phyloP scores from a whole-genome alignment of 2,113 vertebrate species.

The Xyliphius kryptos region DNA sequence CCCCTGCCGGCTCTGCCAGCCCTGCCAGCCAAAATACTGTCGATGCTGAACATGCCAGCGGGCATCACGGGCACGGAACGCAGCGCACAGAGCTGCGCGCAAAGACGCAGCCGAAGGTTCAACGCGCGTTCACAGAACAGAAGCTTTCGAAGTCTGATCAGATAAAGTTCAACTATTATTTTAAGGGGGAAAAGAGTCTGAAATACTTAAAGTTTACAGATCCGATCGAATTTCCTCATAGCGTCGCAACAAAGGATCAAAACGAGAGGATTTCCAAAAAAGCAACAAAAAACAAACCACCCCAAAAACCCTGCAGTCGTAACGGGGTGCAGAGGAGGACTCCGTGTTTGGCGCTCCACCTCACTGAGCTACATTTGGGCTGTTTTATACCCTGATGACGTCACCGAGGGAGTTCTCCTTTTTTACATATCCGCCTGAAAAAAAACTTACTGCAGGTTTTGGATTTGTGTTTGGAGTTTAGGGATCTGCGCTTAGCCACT shows the following conservation, averaged over 20 bases:
- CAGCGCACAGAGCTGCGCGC: background rate
- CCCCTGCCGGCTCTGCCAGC: constrained; percentile 59
- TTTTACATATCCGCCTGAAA: constrained; percentile 20
- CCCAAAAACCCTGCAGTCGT: background rate
- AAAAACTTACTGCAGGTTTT: background rate
- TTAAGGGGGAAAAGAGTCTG: constrained; percentile 24
- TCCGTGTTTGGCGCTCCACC: constrained; percentile 52
- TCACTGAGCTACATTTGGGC: constrained; percentile 58
- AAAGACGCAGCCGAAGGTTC: background rate
- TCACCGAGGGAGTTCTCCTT: constrained; percentile 66
- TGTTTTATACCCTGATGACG: constrained; percentile 89
- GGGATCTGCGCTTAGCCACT: background rate
- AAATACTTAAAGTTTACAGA: constrained; percentile 25
- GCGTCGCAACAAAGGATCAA: background rate
- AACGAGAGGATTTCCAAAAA: background rate
- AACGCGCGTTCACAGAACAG: no score
- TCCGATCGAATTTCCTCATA: constrained; percentile 11
- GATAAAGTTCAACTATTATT: no score
- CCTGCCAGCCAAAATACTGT: constrained; percentile 91
- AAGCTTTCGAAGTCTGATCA: no score
- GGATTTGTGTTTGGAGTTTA: constrained; percentile 1
- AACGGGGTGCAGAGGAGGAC: background rate
- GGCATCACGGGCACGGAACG: constrained; percentile 69
- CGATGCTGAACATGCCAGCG: constrained; percentile 97
- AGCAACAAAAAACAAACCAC: background rate